These are phyloP conservation scores for Gonioctena quinquepunctata DNA, from an alignment of 1,140 invertebrate genomes.

Conservation along the genomic window DNA sequence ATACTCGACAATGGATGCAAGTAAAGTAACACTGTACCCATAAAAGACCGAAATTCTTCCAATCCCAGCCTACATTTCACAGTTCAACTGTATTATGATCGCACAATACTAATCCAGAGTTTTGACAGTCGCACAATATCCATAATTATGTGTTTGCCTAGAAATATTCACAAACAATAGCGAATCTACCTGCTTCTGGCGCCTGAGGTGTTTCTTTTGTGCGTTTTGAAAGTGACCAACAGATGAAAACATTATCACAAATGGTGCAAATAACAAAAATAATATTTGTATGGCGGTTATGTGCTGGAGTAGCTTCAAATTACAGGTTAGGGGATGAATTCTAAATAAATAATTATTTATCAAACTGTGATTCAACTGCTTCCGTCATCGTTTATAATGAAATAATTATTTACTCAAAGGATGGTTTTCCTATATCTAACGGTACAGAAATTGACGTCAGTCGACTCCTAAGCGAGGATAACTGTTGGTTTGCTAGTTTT, in stretches of 20 bases:
- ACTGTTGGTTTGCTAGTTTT: too few relatives aligned
- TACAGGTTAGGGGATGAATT: not conserved
- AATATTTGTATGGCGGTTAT: slow-evolving; percentile 6
- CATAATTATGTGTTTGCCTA: slow-evolving; percentile 37
- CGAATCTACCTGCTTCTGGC: slow-evolving; percentile 26
- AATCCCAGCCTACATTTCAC: slow-evolving; percentile 34
- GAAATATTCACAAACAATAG: slow-evolving; percentile 36
- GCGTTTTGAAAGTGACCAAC: not conserved
- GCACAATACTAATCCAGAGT: slow-evolving; percentile 42
- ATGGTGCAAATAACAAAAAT: slow-evolving; percentile 16
- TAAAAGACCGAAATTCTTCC: slow-evolving; percentile 19
- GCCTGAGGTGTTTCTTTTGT: slow-evolving; percentile 7
- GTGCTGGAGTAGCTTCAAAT: not conserved
- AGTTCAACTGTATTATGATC: slow-evolving; percentile 17
- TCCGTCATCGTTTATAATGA: not conserved
- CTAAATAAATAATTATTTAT: slow-evolving; percentile 7
- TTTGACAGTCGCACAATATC: slow-evolving; percentile 42
- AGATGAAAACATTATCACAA: slow-evolving; percentile 16
- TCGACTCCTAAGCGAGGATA: too few relatives aligned
- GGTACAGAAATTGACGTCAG: too few relatives aligned
- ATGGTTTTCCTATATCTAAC: too few relatives aligned
- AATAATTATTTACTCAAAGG: not conserved
- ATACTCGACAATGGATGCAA: slow-evolving; percentile 10
- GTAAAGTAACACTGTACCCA: slow-evolving; percentile 19
- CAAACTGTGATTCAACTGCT: not conserved